Base-by-base conservation (phyloP, 2,888 invertebrate genomes). In the Mantis religiosa region DNA sequence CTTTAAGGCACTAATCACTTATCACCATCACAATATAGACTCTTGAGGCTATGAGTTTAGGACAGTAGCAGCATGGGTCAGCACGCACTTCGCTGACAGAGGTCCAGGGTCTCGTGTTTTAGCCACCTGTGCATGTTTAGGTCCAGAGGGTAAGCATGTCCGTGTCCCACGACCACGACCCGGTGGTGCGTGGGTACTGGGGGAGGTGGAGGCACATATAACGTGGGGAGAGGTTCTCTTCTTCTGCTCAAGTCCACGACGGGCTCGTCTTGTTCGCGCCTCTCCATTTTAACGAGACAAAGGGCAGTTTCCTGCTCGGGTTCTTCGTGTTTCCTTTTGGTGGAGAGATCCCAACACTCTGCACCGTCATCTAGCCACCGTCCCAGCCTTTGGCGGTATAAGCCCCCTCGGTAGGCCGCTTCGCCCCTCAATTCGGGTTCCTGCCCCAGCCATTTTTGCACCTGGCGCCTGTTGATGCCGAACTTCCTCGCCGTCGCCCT, bases 401-500 rank as follows among this genome's bases (percentile, higher is more conserved):
- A 91, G 6, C 92, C 93, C 28, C 92, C 92, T 15, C 90, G 85
- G 28, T 87, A 90, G 12, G 90, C 89, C 20, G 91, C 91, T 89
- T 93, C 93, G 27, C 92, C 92, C 14, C 93, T 91, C 3, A 94
- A 92, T 14, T 93, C 92, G 15, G 91, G 90, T 90, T 94, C 94
- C 90, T 94, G 93, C 20, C 93, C 93, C 3, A 94, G 91, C 94
- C 94, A 94, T 91, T 94, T 94, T 90, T 94, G 94, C 54, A 94
- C 94, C 91, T 94, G 94, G 25, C 94, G 92, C 12, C 94, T 92
- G 91, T 94, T 94, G 88, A 94, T 94, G 89, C 93, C 93, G 90
- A 93, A 94, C 91, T 94, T 94, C 85, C 94, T 92, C 7, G 94
- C 94, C 3, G 94, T 94, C 81, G 94, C 94, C 84, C 94, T 92